Base-by-base conservation (phyloP, 2,797 vertebrate genomes). In the Hyperoplus immaculatus region DNA sequence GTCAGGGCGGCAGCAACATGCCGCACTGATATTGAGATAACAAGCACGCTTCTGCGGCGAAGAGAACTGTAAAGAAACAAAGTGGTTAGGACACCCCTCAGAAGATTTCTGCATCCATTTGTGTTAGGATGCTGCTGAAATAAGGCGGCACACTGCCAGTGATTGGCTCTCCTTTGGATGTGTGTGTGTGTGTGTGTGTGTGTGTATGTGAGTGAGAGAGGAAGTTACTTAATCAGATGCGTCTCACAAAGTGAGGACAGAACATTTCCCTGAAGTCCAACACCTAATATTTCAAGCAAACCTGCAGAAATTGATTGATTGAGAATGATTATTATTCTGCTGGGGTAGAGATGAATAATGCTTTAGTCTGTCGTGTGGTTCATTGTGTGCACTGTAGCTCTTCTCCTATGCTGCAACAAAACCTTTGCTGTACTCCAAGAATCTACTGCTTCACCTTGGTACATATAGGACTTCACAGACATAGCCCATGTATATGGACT, bases 11-110 rank as follows among this genome's bases (percentile, higher is more conserved):
- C 58, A 15, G 65, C 82, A 85, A 89, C 87, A 87, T 73, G 87
- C 76, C 42, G 59, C 18, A 4, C 42, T 16, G 39, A 89, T 86
- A 91, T 91, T 64, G 85, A 66, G 78, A 89, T 93, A 93, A 94
- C 86, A 92, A 92, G 88, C 82, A 67, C 74, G 80, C 70, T 86
- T 75, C 80, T 80, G 15, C 14, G 3, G 54, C 38, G 41, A 47
- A 72, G 63, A 58, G 69, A 70, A 50, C 65, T 51, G 72, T n/a
- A 53, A 64, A 72, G 72, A 69, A 78, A 70, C 56, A 46, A 78
- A 87, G 71, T 4, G 13, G 61, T 73, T 77, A 58, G 57, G 89
- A 89, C 75, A 82, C 60, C 77, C 69, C 75, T 92, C 84, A 71
- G 56, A 78, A 77, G 56, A 86, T 69, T 56, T 85, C 75, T 86